Evolutionary conservation across 2,113 vertebrate genomes (phyloP), one percentile per base, ranked within the genome.

Genomic region (Silurus glanis): DNA sequence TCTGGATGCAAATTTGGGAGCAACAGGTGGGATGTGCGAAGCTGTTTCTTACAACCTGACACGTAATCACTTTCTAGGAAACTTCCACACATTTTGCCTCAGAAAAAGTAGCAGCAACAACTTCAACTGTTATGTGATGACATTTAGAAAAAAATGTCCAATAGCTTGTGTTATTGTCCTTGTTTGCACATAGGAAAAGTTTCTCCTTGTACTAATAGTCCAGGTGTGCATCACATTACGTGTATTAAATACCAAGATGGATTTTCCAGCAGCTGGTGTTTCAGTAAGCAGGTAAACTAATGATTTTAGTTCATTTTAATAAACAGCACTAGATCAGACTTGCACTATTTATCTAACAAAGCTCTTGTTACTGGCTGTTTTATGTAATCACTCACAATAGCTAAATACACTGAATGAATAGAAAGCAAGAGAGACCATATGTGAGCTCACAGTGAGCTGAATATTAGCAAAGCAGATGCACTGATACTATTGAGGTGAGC

Each of bases 241-340:
- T 56, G 61, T 72, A 71, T 47, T 49, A 74, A 53, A 85, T 17
- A 25, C 16, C 79, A 10, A 82, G 45, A 55, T 78, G 51, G 23
- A 53, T 78, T 55, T 25, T 72, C 25, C 47, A 72, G 47, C 55
- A 59, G 56, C 83, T 61, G 53, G 28, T 75, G 71, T 21, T 74
- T 84, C 74, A 78, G 51, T 78, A 25, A 53, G 74, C 51, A 55
- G 74, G 25, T 23, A 78, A 25, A 25, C 51, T 55, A 78, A 78
- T n/a, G 49, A 75, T 78, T 78, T 55, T 13, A 55, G 23, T 55
- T 78, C 47, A 7, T 55, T 25, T 78, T 51, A 25, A 25, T 55
- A 14, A 78, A 25, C 51, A 28, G 74, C 5, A 16, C 2, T 3
- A 56, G 13, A 78, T 14, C 13, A 55, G 51, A 23, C 19, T 2